These are phyloP conservation scores for Eupleurogrammus muticus DNA, from an alignment of 2,797 vertebrate species.

Conservation along the genomic window DNA sequence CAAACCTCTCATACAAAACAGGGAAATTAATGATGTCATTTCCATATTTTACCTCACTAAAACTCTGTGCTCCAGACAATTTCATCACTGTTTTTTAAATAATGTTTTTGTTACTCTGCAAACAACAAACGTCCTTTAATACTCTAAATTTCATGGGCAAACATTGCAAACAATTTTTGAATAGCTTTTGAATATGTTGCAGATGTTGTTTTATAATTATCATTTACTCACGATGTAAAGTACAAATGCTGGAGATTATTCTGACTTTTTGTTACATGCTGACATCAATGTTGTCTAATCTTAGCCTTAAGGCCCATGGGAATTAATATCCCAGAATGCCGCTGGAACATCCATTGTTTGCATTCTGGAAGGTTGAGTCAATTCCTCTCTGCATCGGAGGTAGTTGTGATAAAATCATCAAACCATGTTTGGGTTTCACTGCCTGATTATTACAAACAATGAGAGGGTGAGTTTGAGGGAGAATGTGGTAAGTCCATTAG, in stretches of 20 bases:
- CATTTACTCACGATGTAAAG: background rate
- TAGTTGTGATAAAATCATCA: conserved; percentile 46
- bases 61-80: background rate
- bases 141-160: background rate
- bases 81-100: background rate
- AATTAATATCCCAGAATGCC: background rate
- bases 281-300: conserved; percentile 3
- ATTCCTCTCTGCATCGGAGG: background rate
- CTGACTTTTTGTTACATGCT: too few species aligned
- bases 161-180: background rate
- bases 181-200: background rate
- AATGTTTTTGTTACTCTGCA: background rate
- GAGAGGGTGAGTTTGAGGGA: conserved; percentile 20
- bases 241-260: too few species aligned
- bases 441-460: conserved; percentile 54
- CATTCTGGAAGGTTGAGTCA: conserved; percentile 42
- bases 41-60: background rate
- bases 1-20: conserved; percentile 28
- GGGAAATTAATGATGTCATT: conserved; percentile 1
- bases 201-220: too few species aligned
- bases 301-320: conserved; percentile 6
- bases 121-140: background rate
- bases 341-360: conserved; percentile 32
- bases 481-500: conserved; percentile 55
- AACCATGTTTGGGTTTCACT: conserved; percentile 46